These are phyloP conservation scores for Lates calcarifer DNA, from an alignment of 2,113 vertebrate genomes.

Conservation along the genomic window DNA sequence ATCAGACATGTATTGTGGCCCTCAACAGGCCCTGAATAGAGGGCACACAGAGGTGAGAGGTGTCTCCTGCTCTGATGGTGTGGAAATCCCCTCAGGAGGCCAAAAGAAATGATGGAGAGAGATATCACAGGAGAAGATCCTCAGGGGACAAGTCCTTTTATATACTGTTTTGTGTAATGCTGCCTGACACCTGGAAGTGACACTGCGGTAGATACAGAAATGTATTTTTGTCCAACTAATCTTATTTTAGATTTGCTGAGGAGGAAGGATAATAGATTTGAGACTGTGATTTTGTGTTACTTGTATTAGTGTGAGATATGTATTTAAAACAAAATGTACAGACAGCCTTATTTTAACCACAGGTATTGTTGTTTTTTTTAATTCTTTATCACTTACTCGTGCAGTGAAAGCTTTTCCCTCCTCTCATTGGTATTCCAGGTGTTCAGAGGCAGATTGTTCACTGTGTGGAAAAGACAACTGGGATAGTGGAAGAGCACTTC, in stretches of 20 bases:
- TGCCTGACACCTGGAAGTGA: slow-evolving; percentile 16
- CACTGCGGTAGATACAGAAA: neutral
- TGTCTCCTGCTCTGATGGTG: slow-evolving; percentile 26
- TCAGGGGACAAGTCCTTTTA: neutral
- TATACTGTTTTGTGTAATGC: slow-evolving; percentile 16
- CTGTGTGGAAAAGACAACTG: slow-evolving; percentile 88
- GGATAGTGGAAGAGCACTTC: slow-evolving; percentile 88
- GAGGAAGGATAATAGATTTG: neutral
- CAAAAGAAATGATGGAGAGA: slow-evolving; percentile 1
- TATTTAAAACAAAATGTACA: neutral
- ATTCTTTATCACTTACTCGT: neutral
- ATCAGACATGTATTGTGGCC: slow-evolving; percentile 13
- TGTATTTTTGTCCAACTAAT: neutral
- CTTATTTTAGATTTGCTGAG: neutral
- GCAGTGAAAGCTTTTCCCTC: neutral
- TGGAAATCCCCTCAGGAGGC: slow-evolving; percentile 36
- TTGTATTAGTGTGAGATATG: neutral
- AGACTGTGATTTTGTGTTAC: too few species aligned
- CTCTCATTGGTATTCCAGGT: slow-evolving; percentile 79
- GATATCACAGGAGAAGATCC: slow-evolving; percentile 23
- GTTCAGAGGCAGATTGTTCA: slow-evolving; percentile 89
- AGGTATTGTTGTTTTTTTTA: neutral
- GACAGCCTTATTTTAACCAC: too few species aligned
- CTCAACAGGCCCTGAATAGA: slow-evolving; percentile 4
- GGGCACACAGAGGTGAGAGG: slow-evolving; percentile 13